These are phyloP conservation scores for Halisarca cf. caerulea DNA, from an alignment of 37 sponge, comb jelly and placozoan species.

Conservation along the genomic window DNA sequence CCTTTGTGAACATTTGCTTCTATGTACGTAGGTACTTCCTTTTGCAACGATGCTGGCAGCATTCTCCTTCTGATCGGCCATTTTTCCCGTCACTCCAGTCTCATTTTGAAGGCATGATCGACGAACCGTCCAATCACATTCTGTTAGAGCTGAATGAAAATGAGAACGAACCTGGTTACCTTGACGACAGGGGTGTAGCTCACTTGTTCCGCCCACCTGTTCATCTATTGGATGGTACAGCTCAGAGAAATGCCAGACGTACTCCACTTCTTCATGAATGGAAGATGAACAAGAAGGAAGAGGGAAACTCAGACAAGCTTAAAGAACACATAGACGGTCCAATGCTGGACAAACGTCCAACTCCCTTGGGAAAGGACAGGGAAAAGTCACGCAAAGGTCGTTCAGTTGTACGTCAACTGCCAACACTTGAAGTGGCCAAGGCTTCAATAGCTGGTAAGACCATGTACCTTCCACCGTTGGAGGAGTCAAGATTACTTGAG, in stretches of 20 bases:
- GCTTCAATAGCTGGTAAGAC: neutral
- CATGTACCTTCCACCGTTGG: neutral
- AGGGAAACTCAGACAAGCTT: neutral
- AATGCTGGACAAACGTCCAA: neutral
- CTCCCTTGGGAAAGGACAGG: neutral
- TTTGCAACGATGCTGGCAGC: conserved; percentile 78
- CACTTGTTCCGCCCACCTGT: conserved; percentile 20
- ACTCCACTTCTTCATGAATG: conserved; percentile 20
- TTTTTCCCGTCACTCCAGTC: conserved; percentile 19
- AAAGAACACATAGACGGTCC: neutral
- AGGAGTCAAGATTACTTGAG: neutral
- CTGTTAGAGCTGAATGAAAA: neutral
- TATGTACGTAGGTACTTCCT: conserved; percentile 45
- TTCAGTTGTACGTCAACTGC: neutral
- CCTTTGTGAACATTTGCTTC: neutral
- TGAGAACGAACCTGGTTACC: neutral
- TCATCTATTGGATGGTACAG: conserved; percentile 10
- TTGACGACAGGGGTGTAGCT: neutral
- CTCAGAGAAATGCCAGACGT: neutral
- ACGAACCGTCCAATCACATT: neutral
- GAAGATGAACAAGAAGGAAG: neutral
- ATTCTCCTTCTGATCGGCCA: conserved; percentile 46
- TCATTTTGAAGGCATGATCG: conserved; percentile 14
- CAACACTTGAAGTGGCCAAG: neutral
- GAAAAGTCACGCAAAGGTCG: neutral